Base-by-base conservation (phyloP, 2,888 invertebrate species). In the Spicauda simplicius region DNA sequence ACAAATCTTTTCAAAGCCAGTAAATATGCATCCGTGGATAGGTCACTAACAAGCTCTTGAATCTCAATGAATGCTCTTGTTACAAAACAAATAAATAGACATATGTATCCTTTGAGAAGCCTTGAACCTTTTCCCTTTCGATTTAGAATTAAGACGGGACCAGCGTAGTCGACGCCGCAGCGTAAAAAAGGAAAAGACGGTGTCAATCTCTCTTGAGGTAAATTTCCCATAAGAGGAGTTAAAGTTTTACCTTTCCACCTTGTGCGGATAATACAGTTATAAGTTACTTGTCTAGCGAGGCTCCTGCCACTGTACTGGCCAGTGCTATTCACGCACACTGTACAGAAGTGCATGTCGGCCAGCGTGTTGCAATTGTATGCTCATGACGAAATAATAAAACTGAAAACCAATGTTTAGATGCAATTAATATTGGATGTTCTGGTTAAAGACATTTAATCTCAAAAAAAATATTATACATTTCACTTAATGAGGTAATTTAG, bases 141-240 rank as follows among this genome's bases (percentile, higher is more conserved):
- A 6, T 30, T 30, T 30, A 30, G 6, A 30, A 30, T 30, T 2
- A 30, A 6, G 4, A 30, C 25, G 2, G 25, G 25, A 30, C 76
- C 76, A 0, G 72, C 73, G 55, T 76, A 75, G 18, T 76, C 74
- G 0, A 76, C 76, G 18, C 74, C 76, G 12, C 71, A 69, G 14
- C 52, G 62, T 20, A 71, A 45, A 69, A 75, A 77, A 0, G 74
- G 75, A 53, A 62, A 72, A 19, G 54, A 70, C 10, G 71, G 58
- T 33, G 64, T 57, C 37, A 78, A 18, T 45, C 76, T 41, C 60
- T 74, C 70, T 20, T n/a, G 19, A 58, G 74, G 72, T 50, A 74
- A 41, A 52, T 73, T 72, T n/a, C 70, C 72, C 77, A 77, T 73
- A 7, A 69, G 58, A 10, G 69, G 68, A 10, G 18, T 2, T 16